Conservation (phyloP, 2,797 vertebrate species). For the Clarias platycephalus region DNA sequence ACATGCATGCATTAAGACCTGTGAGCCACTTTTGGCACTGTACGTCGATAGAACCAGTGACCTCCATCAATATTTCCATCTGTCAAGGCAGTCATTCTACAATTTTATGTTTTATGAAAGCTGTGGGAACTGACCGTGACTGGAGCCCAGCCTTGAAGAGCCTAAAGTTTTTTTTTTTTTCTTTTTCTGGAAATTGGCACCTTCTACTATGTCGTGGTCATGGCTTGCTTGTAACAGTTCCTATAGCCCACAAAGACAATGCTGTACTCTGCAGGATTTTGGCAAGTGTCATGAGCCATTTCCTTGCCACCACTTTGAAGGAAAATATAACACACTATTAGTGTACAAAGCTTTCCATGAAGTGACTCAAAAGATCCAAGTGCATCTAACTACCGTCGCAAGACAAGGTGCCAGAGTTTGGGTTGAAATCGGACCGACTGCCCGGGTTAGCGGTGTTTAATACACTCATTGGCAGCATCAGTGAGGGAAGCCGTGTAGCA, state of each 20-base stretch:
- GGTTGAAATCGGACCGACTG: neutral
- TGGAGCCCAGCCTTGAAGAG: neutral
- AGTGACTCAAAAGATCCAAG: neutral
- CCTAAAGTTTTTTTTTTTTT: neutral
- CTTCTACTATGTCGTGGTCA: neutral
- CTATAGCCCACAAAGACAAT: neutral
- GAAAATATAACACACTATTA: neutral
- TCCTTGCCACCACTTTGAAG: neutral
- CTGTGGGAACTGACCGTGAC: neutral
- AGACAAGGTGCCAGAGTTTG: neutral
- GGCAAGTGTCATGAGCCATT: neutral
- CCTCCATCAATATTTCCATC: conserved; percentile 2
- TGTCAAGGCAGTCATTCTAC: conserved; percentile 21
- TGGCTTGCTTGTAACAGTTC: neutral
- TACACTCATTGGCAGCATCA: neutral
- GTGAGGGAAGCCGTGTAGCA: neutral
- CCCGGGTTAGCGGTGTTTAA: neutral
- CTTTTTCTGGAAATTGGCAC: neutral
- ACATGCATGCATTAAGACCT: too few relatives aligned
- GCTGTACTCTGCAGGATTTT: neutral
- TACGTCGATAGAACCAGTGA: neutral
- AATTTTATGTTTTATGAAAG: conserved; percentile 29
- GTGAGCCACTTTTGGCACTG: neutral
- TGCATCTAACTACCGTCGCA: neutral
- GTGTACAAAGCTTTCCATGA: neutral